Evolutionary conservation across 2,888 invertebrate species (phyloP).

Genomic region (Dicyrtomina minuta): DNA sequence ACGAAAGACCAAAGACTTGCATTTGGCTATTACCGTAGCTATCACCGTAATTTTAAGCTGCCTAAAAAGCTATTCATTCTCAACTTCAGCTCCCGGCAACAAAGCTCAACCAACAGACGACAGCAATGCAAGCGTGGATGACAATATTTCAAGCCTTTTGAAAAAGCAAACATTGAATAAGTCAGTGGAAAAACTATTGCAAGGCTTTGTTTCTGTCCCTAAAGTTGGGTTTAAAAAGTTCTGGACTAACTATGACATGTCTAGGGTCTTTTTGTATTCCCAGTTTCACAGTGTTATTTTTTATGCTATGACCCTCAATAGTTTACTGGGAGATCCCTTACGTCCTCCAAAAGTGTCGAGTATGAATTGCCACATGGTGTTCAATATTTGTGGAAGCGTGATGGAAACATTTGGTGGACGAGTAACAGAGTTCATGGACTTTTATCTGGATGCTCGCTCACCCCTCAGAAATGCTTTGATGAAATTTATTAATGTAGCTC

Average conservation of each 20-base stretch:
- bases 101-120: background rate
- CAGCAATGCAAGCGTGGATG: background rate
- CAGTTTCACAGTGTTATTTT: slow-evolving; percentile 40
- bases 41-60: slow-evolving; percentile 20
- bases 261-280: slow-evolving; percentile 31
- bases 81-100: background rate
- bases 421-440: slow-evolving; percentile 22
- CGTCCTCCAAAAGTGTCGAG: slow-evolving; percentile 37
- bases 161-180: slow-evolving; percentile 6
- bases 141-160: background rate
- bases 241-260: slow-evolving; percentile 40
- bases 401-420: slow-evolving; percentile 4
- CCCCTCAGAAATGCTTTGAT: background rate
- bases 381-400: slow-evolving; percentile 29
- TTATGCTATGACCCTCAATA: slow-evolving; percentile 44
- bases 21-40: slow-evolving; percentile 16
- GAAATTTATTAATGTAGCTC: slow-evolving; percentile 11
- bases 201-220: slow-evolving; percentile 3
- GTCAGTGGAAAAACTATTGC: slow-evolving; percentile 23
- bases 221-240: slow-evolving; percentile 25
- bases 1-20: slow-evolving; percentile 1
- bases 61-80: slow-evolving; percentile 8
- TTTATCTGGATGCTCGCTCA: background rate
- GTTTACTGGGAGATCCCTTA: slow-evolving; percentile 41
- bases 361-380: slow-evolving; percentile 34